Percentiles rank a stretch among this genome's conserved stretches.
Conservation (phyloP, 2,888 invertebrate species). For the Erpobdella octoculata region DNA sequence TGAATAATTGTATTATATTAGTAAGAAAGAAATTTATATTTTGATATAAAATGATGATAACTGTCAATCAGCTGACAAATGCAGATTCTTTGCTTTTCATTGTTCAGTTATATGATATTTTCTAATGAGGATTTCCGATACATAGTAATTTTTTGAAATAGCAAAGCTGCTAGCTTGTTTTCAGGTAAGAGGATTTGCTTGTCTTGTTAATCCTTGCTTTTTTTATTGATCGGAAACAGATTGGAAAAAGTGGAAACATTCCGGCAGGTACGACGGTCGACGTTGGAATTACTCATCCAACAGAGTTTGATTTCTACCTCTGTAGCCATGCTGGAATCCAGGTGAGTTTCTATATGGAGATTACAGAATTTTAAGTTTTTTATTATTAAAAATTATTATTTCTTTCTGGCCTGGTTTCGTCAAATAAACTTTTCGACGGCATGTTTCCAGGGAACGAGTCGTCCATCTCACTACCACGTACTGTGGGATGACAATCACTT, state of each 20-base stretch:
- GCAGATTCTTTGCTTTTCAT: neutral
- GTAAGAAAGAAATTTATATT: neutral
- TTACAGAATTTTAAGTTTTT: neutral
- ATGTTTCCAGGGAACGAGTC: constrained; percentile 78
- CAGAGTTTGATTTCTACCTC: constrained; percentile 98
- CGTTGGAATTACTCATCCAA: constrained; percentile 98
- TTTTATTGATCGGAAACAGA: constrained; percentile 53
- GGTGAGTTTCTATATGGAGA: constrained; percentile 52
- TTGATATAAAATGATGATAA: neutral
- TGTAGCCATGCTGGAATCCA: constrained; percentile 65
- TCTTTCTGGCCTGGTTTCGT: neutral
- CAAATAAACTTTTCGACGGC: neutral
- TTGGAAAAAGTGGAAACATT: constrained; percentile 96
- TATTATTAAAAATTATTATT: neutral
- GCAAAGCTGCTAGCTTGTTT: neutral
- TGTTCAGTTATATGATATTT: neutral
- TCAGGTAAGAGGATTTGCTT: no score
- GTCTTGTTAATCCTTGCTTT: neutral
- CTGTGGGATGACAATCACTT: constrained; percentile 99
- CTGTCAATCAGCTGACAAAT: neutral
- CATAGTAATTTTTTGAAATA: no score
- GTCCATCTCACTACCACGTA: constrained; percentile 98
- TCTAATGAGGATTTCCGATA: no score
- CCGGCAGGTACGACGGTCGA: constrained; percentile 99
- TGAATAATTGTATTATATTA: no score